Evolutionary conservation across 2,113 vertebrate species (phyloP).

Genomic region (Macheiramphus alcinus): DNA sequence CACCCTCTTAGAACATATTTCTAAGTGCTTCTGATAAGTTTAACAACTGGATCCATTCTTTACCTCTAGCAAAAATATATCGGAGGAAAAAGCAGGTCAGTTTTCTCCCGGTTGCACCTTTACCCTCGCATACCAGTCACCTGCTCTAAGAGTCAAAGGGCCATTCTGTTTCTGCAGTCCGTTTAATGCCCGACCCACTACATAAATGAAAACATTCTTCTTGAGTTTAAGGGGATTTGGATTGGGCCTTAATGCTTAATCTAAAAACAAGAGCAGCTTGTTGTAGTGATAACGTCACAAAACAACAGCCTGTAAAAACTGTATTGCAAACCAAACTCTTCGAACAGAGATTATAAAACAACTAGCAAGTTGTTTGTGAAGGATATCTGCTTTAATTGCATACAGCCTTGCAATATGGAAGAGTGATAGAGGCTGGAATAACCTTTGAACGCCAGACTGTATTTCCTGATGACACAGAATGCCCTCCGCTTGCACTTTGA

Average conservation of each 20-base stretch:
- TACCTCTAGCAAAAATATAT: neutral
- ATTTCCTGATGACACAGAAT: neutral
- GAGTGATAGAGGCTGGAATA: neutral
- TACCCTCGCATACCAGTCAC: neutral
- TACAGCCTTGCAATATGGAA: neutral
- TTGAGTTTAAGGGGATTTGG: slow-evolving; percentile 15
- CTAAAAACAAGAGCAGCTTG: slow-evolving; percentile 42
- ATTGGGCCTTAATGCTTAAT: neutral
- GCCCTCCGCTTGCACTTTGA: neutral
- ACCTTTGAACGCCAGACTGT: neutral
- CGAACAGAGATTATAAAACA: neutral
- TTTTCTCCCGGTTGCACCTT: neutral
- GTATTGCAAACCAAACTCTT: neutral
- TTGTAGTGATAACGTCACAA: neutral
- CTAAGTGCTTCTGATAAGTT: neutral
- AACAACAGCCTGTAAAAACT: neutral
- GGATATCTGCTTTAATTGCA: neutral
- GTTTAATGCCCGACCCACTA: neutral
- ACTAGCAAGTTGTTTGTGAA: neutral
- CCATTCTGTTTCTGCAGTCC: neutral
- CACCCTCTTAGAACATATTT: neutral
- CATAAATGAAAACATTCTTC: neutral
- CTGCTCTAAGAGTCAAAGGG: neutral
- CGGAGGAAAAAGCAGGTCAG: neutral
- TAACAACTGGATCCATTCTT: neutral